A percentile compares a stretch with the other conserved stretches of the same genome.
These are phyloP conservation scores for Plutella xylostella DNA, from an alignment of 2,888 invertebrate species.

Conservation along the genomic window DNA sequence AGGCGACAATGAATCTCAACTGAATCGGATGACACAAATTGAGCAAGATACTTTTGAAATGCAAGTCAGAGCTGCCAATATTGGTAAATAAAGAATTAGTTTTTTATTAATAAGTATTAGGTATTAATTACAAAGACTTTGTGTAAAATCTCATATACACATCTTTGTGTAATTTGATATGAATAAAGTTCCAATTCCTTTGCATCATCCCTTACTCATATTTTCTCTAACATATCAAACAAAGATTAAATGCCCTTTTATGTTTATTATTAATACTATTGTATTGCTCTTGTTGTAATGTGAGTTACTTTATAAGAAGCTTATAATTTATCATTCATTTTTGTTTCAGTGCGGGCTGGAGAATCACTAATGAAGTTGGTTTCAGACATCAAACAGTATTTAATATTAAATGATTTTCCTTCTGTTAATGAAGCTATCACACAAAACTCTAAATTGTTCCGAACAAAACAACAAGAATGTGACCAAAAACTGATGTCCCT, in stretches of 20 bases:
- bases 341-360: conserved; percentile 85
- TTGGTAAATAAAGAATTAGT: conserved; percentile 57
- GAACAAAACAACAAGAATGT: conserved; percentile 91
- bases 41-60: conserved; percentile 97
- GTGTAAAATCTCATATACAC: no score
- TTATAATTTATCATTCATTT: no score
- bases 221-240: no score
- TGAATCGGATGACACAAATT: conserved; percentile 90
- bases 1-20: conserved; percentile 91
- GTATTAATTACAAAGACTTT: background rate
- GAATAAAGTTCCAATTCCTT: no score
- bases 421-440: conserved; percentile 97
- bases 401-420: conserved; percentile 97
- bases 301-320: no score
- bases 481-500: conserved; percentile 93
- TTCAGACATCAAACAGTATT: conserved; percentile 97
- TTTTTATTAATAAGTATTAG: background rate
- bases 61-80: conserved; percentile 96
- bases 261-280: no score
- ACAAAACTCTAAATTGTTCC: conserved; percentile 90
- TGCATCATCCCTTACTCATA: no score
- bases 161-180: no score
- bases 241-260: background rate
- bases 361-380: conserved; percentile 97
- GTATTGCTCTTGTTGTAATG: no score